A percentile compares a stretch with the other conserved stretches of the same genome.
phyloP scores from a whole-genome alignment of 64 coral and sea anemone species.

The Pocillopora damicornis region DNA sequence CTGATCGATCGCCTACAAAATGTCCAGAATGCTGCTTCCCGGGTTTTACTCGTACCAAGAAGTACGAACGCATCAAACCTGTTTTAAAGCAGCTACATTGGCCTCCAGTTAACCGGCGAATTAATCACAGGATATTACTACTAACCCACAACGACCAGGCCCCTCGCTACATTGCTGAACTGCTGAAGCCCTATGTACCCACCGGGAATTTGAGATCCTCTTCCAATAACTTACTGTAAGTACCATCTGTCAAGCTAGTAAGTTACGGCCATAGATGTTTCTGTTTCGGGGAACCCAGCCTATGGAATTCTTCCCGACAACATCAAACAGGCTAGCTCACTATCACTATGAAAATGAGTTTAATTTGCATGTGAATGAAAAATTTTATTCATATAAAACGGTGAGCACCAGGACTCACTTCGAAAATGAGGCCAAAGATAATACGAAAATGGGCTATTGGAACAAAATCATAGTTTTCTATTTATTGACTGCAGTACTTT shows the following conservation, averaged over 20 bases:
- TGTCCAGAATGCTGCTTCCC: conserved; percentile 17
- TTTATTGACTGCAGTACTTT: too few species aligned
- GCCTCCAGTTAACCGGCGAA: neutral
- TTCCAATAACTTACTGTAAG: neutral
- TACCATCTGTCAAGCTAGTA: neutral
- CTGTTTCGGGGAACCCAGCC: neutral
- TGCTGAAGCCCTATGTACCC: neutral
- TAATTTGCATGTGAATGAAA: too few species aligned
- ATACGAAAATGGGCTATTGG: too few species aligned
- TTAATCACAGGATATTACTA: conserved; percentile 22
- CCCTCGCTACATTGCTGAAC: conserved; percentile 14
- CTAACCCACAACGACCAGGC: conserved; percentile 17
- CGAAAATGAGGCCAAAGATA: too few species aligned
- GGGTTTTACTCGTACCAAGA: conserved; percentile 11
- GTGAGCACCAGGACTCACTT: too few species aligned
- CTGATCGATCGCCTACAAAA: conserved; percentile 10
- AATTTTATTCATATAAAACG: too few species aligned
- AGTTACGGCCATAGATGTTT: neutral
- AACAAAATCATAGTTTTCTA: too few species aligned
- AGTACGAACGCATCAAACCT: conserved; percentile 15
- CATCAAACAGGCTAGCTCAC: neutral
- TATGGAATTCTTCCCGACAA: conserved; percentile 7
- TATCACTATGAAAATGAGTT: neutral
- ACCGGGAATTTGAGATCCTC: neutral
- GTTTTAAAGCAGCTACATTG: conserved; percentile 17